Base-by-base conservation (phyloP, 2,113 vertebrate species). In the Entomyzon cyanotis region DNA sequence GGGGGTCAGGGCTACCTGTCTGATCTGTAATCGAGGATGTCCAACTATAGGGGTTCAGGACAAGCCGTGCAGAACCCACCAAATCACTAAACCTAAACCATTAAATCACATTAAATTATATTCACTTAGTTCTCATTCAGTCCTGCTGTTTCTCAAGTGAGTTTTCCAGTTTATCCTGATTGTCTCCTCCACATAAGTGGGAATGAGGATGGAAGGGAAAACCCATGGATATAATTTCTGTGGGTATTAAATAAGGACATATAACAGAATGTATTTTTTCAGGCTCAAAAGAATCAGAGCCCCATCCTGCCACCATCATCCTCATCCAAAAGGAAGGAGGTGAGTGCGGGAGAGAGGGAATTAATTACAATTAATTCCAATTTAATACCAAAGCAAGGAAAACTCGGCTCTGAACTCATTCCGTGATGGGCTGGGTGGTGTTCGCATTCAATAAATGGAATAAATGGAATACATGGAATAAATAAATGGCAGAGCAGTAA, bases 211-310 rank as follows among this genome's bases (percentile, higher is more conserved):
- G 55, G 65, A 39, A 59, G 22, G 50, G 33, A 55, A 20, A 47
- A n/a, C 19, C 23, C 0, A 0, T 7, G 3, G 6, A 7, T 12
- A 15, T 18, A 0, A 10, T n/a, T 41, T 19, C 67, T 41, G n/a
- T 15, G 35, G 49, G n/a, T n/a, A n/a, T n/a, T n/a, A n/a, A n/a
- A n/a, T n/a, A n/a, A n/a, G n/a, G n/a, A n/a, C n/a, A n/a, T n/a
- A n/a, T n/a, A 42, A 15, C 3, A 12, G 65, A 62, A 46, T 1
- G 7, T 1, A 4, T 8, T 70, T 53, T 23, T 56, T 9, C 25
- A 33, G 49, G 53, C 46, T 16, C 15, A 27, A 5, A 42, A 35
- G 7, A 4, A 3, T 3, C 27, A 15, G 25, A 27, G 4, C 37
- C 30, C 12, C 10, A 6, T 9, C 41, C 31, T 22, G 21, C 33